phyloP scores from a whole-genome alignment of 2,888 invertebrate genomes.

The Drosophila trichaetosa region DNA sequence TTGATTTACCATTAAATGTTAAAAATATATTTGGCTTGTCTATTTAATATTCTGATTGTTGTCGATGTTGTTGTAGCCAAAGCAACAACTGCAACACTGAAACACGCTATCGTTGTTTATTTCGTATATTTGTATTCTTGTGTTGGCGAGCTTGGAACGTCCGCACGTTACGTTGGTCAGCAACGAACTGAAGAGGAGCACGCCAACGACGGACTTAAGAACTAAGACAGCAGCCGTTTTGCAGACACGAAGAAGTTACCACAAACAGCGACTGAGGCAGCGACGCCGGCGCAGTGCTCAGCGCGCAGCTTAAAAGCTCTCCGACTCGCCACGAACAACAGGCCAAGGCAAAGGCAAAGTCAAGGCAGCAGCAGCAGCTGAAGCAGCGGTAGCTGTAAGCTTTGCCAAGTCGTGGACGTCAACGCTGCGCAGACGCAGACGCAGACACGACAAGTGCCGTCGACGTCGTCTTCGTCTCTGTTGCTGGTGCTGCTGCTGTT shows the following conservation, averaged over 20 bases:
- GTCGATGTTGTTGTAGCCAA: constrained; percentile 30
- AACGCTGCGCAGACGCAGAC: constrained; percentile 53
- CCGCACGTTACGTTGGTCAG: constrained; percentile 85
- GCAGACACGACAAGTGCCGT: constrained; percentile 78
- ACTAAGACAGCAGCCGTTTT: constrained; percentile 78
- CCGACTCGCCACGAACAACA: constrained; percentile 15
- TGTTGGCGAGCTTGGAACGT: constrained; percentile 78
- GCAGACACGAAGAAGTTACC: constrained; percentile 75
- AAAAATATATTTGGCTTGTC: constrained; percentile 24
- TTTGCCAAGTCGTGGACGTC: constrained; percentile 42
- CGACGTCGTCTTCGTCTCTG: constrained; percentile 34
- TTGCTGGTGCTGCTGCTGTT: constrained; percentile 9
- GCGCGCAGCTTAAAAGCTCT: constrained; percentile 68
- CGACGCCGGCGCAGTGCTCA: constrained; percentile 41
- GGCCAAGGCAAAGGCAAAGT: constrained; percentile 60
- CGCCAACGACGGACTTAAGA: constrained; percentile 85
- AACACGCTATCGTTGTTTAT: constrained; percentile 40
- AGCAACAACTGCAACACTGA: constrained; percentile 42
- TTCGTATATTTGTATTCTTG: constrained; percentile 15
- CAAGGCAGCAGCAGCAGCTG: constrained; percentile 57
- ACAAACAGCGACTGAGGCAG: constrained; percentile 39
- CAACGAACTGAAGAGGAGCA: constrained; percentile 85
- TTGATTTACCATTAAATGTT: constrained; percentile 42
- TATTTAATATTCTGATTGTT: constrained; percentile 19
- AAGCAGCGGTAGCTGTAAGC: constrained; percentile 40